Base-by-base conservation (phyloP, 1,140 invertebrate genomes). In the Drosophila navojoa region DNA sequence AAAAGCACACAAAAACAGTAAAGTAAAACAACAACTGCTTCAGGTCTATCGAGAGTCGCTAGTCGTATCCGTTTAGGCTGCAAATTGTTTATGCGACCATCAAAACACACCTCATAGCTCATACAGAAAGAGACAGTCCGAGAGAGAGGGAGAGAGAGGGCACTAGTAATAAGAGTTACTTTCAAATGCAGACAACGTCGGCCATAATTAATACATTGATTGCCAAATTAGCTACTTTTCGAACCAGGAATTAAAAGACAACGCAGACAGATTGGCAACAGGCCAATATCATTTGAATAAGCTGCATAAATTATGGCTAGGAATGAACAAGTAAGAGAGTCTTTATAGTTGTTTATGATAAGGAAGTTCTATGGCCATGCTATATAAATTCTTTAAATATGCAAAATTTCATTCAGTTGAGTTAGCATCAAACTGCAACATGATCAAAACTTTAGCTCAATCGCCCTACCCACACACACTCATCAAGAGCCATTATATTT, bases 131-230 rank as follows among this genome's bases (percentile, higher is more conserved):
- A 11, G 44, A 19, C 9, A 67, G 42, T n/a, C n/a, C 47, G 22
- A 49, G 6, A 16, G 11, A 40, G 19, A 47, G 3, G 3, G 7
- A 49, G 10, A n/a, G 16, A 47, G 49, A 42, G 5, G 40, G 45
- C 32, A 7, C n/a, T 22, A 22, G 19, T 22, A 22, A 42, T 5
- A n/a, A 4, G 42, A 35, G 35, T 38, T 38, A 47, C 40, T 53
- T 86, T 74, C 71, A 77, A 70, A 89, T 89, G 84, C 84, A 84
- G 84, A 89, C 84, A 71, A 66, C 71, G 84, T 77, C 68, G 60
- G 79, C 70, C 80, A 89, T 89, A 84, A 89, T 89, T 80, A 89
- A 80, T 89, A 84, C 66, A 72, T 78, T 75, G 50, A 63, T 61
- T 52, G 69, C 47, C 63, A 79, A 86, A 79, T 71, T 63, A 71